Conservation (phyloP, 2,888 invertebrate genomes). For the Pasiphila rectangulata region DNA sequence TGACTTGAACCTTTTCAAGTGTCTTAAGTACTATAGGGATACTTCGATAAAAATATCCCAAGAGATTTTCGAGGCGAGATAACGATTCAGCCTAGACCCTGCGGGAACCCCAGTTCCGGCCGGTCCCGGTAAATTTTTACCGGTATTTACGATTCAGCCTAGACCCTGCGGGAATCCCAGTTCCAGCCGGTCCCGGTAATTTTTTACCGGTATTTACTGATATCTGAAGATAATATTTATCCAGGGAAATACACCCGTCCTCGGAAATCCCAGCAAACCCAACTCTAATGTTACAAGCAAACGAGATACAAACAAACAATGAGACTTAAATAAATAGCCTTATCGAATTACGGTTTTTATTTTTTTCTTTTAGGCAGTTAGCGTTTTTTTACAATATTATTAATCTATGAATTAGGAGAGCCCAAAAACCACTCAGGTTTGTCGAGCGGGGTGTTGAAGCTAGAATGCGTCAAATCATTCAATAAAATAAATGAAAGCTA, state of each 20-base stretch:
- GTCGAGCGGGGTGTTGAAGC: too few relatives aligned
- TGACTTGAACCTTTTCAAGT: not conserved
- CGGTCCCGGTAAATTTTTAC: slow-evolving; percentile 1
- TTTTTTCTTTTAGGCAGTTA: too few relatives aligned
- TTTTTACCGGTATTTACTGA: not conserved
- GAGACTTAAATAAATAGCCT: too few relatives aligned
- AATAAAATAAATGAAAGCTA: too few relatives aligned
- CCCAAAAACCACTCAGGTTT: too few relatives aligned
- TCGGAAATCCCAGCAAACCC: too few relatives aligned
- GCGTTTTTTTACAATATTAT: too few relatives aligned
- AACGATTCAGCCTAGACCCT: not conserved
- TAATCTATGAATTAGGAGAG: too few relatives aligned
- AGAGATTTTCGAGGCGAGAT: not conserved
- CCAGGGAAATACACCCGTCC: not conserved
- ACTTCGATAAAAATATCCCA: slow-evolving; percentile 1
- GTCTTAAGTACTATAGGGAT: not conserved
- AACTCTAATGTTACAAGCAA: too few relatives aligned
- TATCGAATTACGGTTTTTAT: too few relatives aligned
- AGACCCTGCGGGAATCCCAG: not conserved
- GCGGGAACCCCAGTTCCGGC: not conserved
- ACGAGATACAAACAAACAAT: too few relatives aligned
- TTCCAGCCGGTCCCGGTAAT: not conserved
- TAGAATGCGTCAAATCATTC: too few relatives aligned
- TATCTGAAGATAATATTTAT: slow-evolving; percentile 1
- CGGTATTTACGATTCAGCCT: not conserved